Base-by-base conservation (phyloP, 2,888 invertebrate species). In the Hartigia nigra region DNA sequence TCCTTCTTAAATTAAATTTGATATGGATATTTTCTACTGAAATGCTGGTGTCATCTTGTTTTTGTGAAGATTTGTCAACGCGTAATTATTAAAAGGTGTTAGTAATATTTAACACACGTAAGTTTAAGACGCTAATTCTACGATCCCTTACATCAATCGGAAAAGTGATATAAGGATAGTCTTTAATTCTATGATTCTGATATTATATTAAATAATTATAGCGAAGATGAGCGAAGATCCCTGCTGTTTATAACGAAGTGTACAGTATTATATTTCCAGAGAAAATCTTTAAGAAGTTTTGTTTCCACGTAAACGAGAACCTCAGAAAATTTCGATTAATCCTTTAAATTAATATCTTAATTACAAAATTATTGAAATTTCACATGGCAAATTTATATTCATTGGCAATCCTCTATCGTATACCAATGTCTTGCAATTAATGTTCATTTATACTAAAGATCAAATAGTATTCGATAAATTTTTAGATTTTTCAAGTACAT, bases 1-100 rank as follows among this genome's bases (percentile, higher is more conserved):
- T 76, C 84, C 83, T 37, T 87, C 85, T 80, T 87, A 86, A 79
- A 84, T 37, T 1, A 37, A 76, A 76, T 31, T n/a, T 74, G 55
- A 23, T 55, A 55, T 55, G 55, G 75, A 75, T 78, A 69, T 72
- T 55, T 55, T 55, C 55, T 55, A 55, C 23, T 55, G 55, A 23
- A 55, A 23, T 55, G 23, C 55, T 55, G 55, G 55, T 55, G 23
- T 55, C 55, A 55, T 55, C 55, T 55, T 55, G 23, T 55, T 55
- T 55, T 55, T 55, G 23, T 55, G 55, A 55, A 55, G 55, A 55
- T 55, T 55, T 55, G 55, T 55, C 23, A 55, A 55, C 55, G 23
- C 23, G 23, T 55, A 55, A 55, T 55, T 23, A 55, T 55, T 55
- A 55, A 55, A 23, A 23, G 55, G 55, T 23, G 55, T 55, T 55